Evolutionary conservation across 2,797 vertebrate genomes (phyloP), one percentile per base, ranked within the genome.

Genomic region (Gobio occitaniae): DNA sequence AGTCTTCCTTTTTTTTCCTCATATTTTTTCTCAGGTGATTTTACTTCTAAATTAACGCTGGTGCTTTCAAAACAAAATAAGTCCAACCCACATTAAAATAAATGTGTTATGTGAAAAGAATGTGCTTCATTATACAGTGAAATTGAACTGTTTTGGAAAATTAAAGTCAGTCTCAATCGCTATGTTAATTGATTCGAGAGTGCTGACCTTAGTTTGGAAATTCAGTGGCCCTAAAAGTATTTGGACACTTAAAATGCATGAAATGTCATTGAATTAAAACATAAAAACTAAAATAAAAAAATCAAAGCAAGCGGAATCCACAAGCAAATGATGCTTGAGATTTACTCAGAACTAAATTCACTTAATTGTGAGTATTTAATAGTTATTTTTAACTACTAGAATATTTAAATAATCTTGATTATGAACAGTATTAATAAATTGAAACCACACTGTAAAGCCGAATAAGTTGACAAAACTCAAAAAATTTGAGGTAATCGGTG

Each of bases 101-200:
- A 84, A 44, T 2, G 47, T 16, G 72, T 77, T 76, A 84, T 44
- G 6, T 15, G 32, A 69, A 44, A 77, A 77, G 36, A 69, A 69
- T 78, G 38, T 44, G 9, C 21, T 76, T 61, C 69, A 74, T 74
- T 82, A 72, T 63, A 50, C 44, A 10, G 70, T n/a, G 29, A 75
- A 75, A 83, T 21, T 2, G 17, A 82, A 48, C 52, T 72, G 80
- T 82, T 74, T 36, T 6, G 1, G 41, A 21, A 74, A 82, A 82
- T 82, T 61, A 71, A 44, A 68, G 56, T 83, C 25, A 19, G 59
- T 76, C 66, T 52, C 38, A 72, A 36, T 82, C 19, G 59, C 82
- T 83, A 36, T 66, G 72, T 66, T 75, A 74, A 63, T 72, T 72
- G 25, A 36, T 83, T 38, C 75, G 17, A 65, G 19, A 56, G 74